These are phyloP conservation scores for Archips crataeganus DNA, from an alignment of 2,888 invertebrate genomes.

Conservation along the genomic window DNA sequence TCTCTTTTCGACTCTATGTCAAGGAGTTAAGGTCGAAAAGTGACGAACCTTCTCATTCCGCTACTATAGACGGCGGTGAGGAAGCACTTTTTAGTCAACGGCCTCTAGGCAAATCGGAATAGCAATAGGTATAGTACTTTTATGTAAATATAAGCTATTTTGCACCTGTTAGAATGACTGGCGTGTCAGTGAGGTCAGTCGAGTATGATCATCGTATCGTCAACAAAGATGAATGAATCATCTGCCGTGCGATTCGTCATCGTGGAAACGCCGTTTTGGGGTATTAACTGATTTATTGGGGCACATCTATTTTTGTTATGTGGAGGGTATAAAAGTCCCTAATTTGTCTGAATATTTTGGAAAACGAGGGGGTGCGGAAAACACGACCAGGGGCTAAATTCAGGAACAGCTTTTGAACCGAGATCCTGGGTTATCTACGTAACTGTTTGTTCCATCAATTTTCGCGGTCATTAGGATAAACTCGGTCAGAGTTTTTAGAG, in stretches of 20 bases:
- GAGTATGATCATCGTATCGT: not conserved
- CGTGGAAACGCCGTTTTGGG: not conserved
- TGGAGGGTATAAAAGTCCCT: not conserved
- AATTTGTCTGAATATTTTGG: not conserved
- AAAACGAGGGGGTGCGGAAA: too few species aligned
- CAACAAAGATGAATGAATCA: not conserved
- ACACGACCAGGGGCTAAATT: too few species aligned
- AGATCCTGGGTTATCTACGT: too few species aligned
- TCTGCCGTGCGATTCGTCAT: not conserved
- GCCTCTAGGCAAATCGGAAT: too few species aligned
- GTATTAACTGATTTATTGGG: not conserved
- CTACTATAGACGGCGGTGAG: too few species aligned
- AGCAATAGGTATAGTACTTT: too few species aligned
- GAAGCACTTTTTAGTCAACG: too few species aligned
- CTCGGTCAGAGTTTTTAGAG: not conserved
- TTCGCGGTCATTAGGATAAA: not conserved
- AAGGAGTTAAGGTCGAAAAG: too few species aligned
- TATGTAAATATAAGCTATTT: not conserved
- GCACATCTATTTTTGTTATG: not conserved
- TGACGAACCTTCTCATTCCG: too few species aligned
- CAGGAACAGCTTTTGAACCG: too few species aligned
- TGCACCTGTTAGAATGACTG: not conserved
- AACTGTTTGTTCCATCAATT: not conserved
- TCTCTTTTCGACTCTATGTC: too few species aligned
- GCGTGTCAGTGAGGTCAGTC: not conserved